phyloP scores from a whole-genome alignment of 23 tunicate species.

The Phallusia fumigata region DNA sequence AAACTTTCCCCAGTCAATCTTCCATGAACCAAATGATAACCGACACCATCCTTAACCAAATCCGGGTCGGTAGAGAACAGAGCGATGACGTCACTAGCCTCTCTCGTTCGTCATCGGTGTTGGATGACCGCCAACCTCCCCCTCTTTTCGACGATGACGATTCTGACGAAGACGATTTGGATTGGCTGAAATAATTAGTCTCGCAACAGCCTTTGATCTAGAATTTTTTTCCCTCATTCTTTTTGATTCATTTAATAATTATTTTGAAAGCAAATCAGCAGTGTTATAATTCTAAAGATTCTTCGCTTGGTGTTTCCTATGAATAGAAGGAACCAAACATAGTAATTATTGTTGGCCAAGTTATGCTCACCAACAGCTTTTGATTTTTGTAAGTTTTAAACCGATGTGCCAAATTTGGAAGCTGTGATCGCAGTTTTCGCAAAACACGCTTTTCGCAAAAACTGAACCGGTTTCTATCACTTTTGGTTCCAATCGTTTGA shows the following conservation, averaged over 20 bases:
- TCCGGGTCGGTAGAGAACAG: constrained; percentile 10
- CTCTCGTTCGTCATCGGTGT: constrained; percentile 5
- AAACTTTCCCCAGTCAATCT: neutral
- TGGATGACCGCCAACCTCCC: constrained; percentile 55
- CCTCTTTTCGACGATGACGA: constrained; percentile 78
- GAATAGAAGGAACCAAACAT: too few relatives aligned
- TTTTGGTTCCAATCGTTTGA: too few relatives aligned
- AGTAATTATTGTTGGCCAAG: too few relatives aligned
- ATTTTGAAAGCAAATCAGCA: neutral
- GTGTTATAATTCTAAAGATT: constrained; percentile 5
- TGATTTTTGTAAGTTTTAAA: too few relatives aligned
- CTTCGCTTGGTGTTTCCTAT: too few relatives aligned
- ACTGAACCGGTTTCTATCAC: too few relatives aligned
- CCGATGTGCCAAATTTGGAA: too few relatives aligned
- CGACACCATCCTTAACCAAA: constrained; percentile 1
- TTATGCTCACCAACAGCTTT: too few relatives aligned
- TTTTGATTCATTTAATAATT: neutral
- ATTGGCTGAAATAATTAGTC: constrained; percentile 41
- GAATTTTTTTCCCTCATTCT: neutral
- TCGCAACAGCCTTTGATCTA: constrained; percentile 10
- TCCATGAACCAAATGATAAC: constrained; percentile 9
- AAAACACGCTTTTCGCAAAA: too few relatives aligned
- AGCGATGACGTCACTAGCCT: neutral
- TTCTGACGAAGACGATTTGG: constrained; percentile 58
- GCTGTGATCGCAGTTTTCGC: too few relatives aligned